These are phyloP conservation scores for Caenorhabditis panamensis DNA, from an alignment of 2,888 invertebrate species.

Conservation along the genomic window DNA sequence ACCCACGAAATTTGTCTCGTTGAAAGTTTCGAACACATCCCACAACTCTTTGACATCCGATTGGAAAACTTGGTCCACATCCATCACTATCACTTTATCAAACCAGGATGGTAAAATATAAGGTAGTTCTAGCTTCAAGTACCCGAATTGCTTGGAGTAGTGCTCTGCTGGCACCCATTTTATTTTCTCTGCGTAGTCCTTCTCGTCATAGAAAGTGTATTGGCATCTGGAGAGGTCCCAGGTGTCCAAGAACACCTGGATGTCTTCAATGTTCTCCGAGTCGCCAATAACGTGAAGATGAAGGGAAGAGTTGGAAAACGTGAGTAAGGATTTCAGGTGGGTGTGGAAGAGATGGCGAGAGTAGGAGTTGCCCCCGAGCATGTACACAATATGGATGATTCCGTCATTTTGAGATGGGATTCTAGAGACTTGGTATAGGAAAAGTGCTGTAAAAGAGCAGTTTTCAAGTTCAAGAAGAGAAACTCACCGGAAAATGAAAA, in stretches of 20 bases:
- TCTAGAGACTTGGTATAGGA: not conserved
- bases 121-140: not conserved
- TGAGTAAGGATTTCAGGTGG: not conserved
- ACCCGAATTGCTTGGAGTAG: not conserved
- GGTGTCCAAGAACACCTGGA: not conserved
- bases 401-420: not conserved
- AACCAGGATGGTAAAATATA: not conserved
- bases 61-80: not conserved
- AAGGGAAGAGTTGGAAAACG: not conserved
- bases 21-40: not conserved
- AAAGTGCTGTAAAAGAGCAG: not conserved
- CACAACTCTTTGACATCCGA: not conserved
- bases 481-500: no score
- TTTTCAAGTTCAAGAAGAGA: no score
- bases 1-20: not conserved
- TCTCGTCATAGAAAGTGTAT: not conserved
- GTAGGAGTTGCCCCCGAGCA: not conserved
- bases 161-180: not conserved
- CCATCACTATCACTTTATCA: not conserved
- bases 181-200: not conserved
- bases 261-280: not conserved
- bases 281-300: not conserved
- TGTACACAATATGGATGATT: not conserved
- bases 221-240: not conserved
- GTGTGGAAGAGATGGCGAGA: not conserved